Base-by-base conservation (phyloP, 2,888 invertebrate genomes). In the Drosophila histrio region DNA sequence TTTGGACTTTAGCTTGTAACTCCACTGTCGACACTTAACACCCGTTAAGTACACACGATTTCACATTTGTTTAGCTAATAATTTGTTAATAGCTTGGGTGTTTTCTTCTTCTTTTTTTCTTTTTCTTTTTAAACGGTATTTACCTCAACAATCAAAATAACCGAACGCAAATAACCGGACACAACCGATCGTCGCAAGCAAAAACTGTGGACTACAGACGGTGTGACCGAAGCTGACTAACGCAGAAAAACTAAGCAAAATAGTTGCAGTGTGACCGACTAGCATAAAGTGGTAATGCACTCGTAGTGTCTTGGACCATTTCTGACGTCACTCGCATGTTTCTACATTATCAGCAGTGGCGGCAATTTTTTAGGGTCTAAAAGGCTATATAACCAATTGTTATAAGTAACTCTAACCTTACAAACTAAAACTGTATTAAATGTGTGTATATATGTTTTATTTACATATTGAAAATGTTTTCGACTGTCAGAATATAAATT, bases 111-210 rank as follows among this genome's bases (percentile, higher is more conserved):
- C 8, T 26, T 15, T 17, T 30, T 34, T 39, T 17, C n/a, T 57
- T 39, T 19, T 39, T 26, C 39, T 53, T 60, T 67, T 36, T 38
- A 41, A 68, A 64, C 38, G 59, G 67, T 44, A 77, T 66, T 84
- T 80, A 68, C 77, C 79, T 76, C 56, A 63, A 59, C 59, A 69
- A 72, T 60, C 52, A 58, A 70, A 66, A 76, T 60, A 72, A 64
- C 64, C 79, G 82, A 59, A 58, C 64, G 26, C 64, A 41, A 52
- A 59, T n/a, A n/a, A 15, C 72, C 64, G 62, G 38, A 36, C 63
- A 70, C 74, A 54, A 81, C 82, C 74, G 77, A 81, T 80, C 77
- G 62, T 69, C 56, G 69, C 69, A 59, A 79, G 61, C 74, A 53
- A 76, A 71, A 71, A 56, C 44, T 66, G 59, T 77, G 36, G 21